Evolutionary conservation across 1,140 invertebrate species (phyloP), one percentile per base, ranked within the genome.

Genomic region (Tetranychus cinnabarinus): DNA sequence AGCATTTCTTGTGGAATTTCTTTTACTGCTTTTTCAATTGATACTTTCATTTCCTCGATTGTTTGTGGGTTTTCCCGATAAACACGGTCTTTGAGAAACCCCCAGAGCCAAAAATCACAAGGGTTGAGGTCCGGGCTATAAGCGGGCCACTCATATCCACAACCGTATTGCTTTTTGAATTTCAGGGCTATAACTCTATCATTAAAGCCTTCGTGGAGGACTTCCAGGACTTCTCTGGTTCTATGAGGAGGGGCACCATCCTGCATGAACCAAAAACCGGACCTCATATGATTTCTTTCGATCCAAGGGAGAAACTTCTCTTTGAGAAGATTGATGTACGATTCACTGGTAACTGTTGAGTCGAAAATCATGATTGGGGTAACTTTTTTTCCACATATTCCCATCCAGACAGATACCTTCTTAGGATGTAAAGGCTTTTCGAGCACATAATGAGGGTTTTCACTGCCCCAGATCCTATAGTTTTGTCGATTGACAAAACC

Each of bases 191-290:
- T 50, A 42, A 31, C 23, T 50, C 55, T 12, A 7, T 7, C 7
- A 6, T 31, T 31, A 57, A 61, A 65, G n/a, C 37, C 52, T 37
- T 60, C 50, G 31, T 61, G 15, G 0, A 59, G 15, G 12, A 62
- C 36, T 10, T 52, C 34, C 5, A 1, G 10, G 35, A 59, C 56
- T 56, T 35, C 47, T 58, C 1, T 13, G 7, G 56, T 35, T 45
- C 55, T 50, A 52, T 60, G 62, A 39, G 64, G 56, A 33, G 54
- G 61, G 8, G 61, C 63, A 23, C 63, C 65, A 64, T 66, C 65
- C 45, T 66, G 65, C 46, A 64, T 58, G 42, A 64, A 62, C 60
- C 63, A 64, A 61, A 42, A 31, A 31, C 33, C 34, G 45, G 4
- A 6, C 2, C 50, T 12, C 13, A 15, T 8, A 8, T 5, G 3